These are phyloP conservation scores for Poecilus cupreus DNA, from an alignment of 2,888 invertebrate genomes.

Conservation along the genomic window DNA sequence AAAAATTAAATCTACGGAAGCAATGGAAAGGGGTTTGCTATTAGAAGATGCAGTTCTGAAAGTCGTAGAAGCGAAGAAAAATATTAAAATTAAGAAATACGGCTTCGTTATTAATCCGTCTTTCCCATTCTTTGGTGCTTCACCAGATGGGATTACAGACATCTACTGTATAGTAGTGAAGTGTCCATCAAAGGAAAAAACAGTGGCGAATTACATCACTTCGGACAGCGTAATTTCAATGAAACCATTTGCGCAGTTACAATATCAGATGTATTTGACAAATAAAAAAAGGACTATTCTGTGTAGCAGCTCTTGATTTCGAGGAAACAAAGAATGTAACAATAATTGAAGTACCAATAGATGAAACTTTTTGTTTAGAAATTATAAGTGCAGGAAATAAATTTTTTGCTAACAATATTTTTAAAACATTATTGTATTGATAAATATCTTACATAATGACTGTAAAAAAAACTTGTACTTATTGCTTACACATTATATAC, in stretches of 20 bases:
- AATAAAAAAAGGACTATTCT: constrained; percentile 58
- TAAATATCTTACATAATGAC: not conserved
- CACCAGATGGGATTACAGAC: not conserved
- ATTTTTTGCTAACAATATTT: not conserved
- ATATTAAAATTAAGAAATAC: not conserved
- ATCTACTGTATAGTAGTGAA: not conserved
- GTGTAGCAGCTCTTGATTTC: constrained; percentile 60
- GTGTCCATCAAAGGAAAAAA: not conserved
- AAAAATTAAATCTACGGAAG: not conserved
- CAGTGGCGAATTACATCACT: not conserved
- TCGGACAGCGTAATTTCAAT: not conserved
- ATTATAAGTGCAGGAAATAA: not conserved
- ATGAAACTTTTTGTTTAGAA: constrained; percentile 52
- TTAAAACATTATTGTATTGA: not conserved
- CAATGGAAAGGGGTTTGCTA: not conserved
- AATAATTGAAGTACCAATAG: constrained; percentile 56
- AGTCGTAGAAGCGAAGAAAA: not conserved
- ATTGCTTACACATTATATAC: too few species aligned
- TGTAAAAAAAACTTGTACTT: too few species aligned
- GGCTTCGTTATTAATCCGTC: not conserved
- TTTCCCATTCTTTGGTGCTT: not conserved
- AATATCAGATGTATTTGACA: constrained; percentile 62
- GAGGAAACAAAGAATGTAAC: constrained; percentile 53
- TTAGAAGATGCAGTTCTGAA: not conserved
- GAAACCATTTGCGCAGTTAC: constrained; percentile 56